Conservation (phyloP, 1,140 invertebrate species). For the Argopecten irradians region DNA sequence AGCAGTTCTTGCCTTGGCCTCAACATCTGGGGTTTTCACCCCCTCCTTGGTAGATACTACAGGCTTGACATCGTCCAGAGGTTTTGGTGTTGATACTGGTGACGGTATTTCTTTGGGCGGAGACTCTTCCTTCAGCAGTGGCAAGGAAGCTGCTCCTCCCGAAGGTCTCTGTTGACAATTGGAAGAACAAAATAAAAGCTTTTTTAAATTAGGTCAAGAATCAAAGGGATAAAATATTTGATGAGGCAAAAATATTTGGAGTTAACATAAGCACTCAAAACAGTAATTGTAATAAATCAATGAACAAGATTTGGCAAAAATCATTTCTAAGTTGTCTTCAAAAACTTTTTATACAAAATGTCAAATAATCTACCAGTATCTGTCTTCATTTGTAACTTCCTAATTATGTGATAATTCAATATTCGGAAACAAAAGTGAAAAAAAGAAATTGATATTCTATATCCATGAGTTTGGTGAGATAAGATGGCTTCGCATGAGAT, state of each 20-base stretch:
- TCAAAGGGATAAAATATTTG: too few relatives aligned
- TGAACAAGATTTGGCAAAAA: too few relatives aligned
- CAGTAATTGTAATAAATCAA: too few relatives aligned
- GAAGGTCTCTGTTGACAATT: constrained; percentile 48
- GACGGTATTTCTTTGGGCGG: constrained; percentile 33
- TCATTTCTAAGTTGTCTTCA: too few relatives aligned
- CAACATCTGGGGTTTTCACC: not conserved
- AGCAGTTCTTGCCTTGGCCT: not conserved
- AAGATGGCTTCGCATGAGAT: not conserved
- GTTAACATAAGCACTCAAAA: too few relatives aligned
- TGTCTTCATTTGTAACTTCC: not conserved
- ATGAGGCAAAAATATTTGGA: too few relatives aligned
- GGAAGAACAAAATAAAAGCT: constrained; percentile 20
- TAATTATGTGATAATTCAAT: not conserved
- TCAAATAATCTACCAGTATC: not conserved
- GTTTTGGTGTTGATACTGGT: not conserved
- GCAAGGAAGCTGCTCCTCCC: constrained; percentile 41
- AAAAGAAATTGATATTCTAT: not conserved
- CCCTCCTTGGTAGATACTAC: not conserved
- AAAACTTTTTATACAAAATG: too few relatives aligned
- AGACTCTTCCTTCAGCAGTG: constrained; percentile 61
- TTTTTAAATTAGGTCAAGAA: not conserved
- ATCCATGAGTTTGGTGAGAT: not conserved
- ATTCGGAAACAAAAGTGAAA: not conserved
- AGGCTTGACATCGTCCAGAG: not conserved